phyloP scores from a whole-genome alignment of 1,140 invertebrate species.

The Anoplophora glabripennis region DNA sequence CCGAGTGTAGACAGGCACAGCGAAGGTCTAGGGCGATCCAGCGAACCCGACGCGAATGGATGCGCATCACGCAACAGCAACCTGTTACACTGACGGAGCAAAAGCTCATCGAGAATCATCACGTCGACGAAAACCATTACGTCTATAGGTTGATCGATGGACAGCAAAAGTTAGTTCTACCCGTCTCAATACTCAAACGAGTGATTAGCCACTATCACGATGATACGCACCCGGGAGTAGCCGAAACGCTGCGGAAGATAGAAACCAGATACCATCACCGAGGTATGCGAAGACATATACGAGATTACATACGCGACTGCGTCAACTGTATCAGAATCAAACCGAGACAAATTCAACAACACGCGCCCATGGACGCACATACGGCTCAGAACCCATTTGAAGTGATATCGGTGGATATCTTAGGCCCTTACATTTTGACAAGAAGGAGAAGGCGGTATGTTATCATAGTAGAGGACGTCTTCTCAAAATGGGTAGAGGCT shows the following conservation, averaged over 20 bases:
- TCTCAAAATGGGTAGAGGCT: slow-evolving; percentile 10
- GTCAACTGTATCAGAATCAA: not conserved
- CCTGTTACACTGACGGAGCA: too few relatives aligned
- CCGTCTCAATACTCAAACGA: too few relatives aligned
- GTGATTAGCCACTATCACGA: too few relatives aligned
- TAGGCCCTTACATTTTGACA: not conserved
- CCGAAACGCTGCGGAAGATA: too few relatives aligned
- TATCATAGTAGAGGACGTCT: slow-evolving; percentile 2
- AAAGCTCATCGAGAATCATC: too few relatives aligned
- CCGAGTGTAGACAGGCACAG: not conserved
- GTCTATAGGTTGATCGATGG: too few relatives aligned
- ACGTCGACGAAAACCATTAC: too few relatives aligned
- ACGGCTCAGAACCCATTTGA: slow-evolving; percentile 36
- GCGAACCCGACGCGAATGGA: not conserved
- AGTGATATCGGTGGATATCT: not conserved
- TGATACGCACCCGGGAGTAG: too few relatives aligned
- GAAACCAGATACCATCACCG: not conserved
- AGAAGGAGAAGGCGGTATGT: not conserved
- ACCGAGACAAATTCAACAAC: not conserved
- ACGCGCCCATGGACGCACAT: not conserved
- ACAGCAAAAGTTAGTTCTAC: too few relatives aligned
- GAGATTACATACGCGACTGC: not conserved
- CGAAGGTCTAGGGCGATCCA: not conserved
- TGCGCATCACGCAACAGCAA: not conserved
- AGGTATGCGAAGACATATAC: not conserved